These are phyloP conservation scores for Lacerta viridis DNA, from an alignment of 2,797 vertebrate species.

Conservation along the genomic window DNA sequence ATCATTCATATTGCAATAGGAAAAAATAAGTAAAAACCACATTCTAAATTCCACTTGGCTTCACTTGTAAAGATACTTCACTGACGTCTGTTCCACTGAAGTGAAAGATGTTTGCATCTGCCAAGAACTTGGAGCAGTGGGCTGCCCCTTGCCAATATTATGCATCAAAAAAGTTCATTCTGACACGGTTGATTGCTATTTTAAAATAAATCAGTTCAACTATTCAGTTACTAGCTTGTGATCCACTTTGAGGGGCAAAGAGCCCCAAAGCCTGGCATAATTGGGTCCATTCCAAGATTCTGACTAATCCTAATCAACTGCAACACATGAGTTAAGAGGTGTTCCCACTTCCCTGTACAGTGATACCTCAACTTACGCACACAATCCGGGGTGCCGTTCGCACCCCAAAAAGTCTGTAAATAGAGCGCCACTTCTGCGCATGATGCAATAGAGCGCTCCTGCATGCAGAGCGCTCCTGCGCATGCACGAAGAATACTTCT, in stretches of 20 bases:
- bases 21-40: background rate
- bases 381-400: fast-evolving
- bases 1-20: background rate
- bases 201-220: constrained; percentile 48
- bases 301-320: background rate
- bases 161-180: constrained; percentile 35
- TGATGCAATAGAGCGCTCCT: too few species aligned
- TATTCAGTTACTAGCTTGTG: background rate
- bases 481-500: too few species aligned
- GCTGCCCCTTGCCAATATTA: constrained; percentile 33
- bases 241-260: background rate
- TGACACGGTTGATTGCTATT: constrained; percentile 44
- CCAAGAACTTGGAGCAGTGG: background rate
- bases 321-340: background rate
- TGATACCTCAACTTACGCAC: too few species aligned
- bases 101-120: background rate
- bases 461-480: too few species aligned
- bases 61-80: background rate
- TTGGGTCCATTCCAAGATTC: background rate
- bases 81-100: background rate
- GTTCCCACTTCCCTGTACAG: background rate
- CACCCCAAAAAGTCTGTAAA: too few species aligned
- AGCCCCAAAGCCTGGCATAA: background rate
- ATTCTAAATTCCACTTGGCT: background rate
- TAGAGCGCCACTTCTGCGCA: too few species aligned